Evolutionary conservation across 2,797 vertebrate genomes (phyloP).

Genomic region (Pipistrellus kuhlii): DNA sequence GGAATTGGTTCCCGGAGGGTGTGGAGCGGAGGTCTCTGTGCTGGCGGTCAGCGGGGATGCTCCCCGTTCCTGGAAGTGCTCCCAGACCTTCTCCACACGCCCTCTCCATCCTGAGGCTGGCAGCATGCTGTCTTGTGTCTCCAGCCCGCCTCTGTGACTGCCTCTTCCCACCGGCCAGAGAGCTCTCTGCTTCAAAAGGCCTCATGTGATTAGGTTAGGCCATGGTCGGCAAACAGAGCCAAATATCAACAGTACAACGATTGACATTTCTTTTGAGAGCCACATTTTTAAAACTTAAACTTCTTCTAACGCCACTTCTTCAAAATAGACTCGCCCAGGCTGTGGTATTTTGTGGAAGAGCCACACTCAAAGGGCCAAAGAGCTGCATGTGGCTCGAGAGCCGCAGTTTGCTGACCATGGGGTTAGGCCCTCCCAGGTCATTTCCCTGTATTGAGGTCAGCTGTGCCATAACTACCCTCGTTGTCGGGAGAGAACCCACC

Average conservation of each 20-base stretch:
- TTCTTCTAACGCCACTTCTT: no score
- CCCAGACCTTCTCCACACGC: not conserved
- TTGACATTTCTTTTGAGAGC: no score
- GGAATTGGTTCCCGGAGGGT: not conserved
- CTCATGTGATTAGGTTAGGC: not conserved
- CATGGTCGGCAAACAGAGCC: no score
- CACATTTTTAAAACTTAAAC: no score
- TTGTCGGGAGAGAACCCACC: not conserved
- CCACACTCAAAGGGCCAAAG: no score
- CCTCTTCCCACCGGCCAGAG: not conserved
- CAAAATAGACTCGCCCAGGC: no score
- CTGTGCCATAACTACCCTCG: not conserved
- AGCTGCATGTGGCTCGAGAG: no score
- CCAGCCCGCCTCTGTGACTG: not conserved
- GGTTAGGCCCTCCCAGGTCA: not conserved
- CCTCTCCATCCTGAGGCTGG: not conserved
- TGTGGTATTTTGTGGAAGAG: no score
- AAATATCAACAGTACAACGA: no score
- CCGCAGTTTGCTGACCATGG: no score
- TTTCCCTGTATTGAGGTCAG: not conserved
- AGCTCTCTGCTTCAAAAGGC: not conserved
- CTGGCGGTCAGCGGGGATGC: not conserved
- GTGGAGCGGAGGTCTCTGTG: not conserved
- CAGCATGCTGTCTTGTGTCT: not conserved
- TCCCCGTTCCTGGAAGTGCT: not conserved